Percentiles rank a stretch among this genome's conserved stretches.
Evolutionary conservation across 2,888 invertebrate genomes (phyloP).

Genomic region (Apodemia mormo): DNA sequence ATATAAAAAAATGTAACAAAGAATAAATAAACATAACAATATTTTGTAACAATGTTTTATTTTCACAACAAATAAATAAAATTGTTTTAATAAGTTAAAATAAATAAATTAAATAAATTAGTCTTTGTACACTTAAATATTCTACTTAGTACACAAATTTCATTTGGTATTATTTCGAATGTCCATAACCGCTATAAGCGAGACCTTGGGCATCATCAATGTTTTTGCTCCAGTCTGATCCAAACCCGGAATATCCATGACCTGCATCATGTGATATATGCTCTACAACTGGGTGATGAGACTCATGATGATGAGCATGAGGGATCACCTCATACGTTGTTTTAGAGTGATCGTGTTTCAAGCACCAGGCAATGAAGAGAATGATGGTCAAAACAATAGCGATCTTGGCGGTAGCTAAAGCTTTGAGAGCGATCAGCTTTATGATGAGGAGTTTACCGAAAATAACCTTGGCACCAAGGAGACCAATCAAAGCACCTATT

Average conservation of each 20-base stretch:
- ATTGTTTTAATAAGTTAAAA: slow-evolving; percentile 66
- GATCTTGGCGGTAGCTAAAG: slow-evolving; percentile 90
- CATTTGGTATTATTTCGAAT: slow-evolving; percentile 50
- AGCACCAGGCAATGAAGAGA: slow-evolving; percentile 77
- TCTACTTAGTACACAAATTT: neutral
- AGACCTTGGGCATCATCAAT: slow-evolving; percentile 85
- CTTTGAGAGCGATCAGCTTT: slow-evolving; percentile 91
- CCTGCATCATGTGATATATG: slow-evolving; percentile 66
- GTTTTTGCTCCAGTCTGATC: slow-evolving; percentile 78
- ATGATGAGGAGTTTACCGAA: slow-evolving; percentile 85
- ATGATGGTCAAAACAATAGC: slow-evolving; percentile 88
- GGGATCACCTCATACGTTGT: slow-evolving; percentile 75
- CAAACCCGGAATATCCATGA: slow-evolving; percentile 60
- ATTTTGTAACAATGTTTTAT: slow-evolving; percentile 53
- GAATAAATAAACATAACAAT: slow-evolving; percentile 41
- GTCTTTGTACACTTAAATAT: slow-evolving; percentile 66
- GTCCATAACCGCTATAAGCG: slow-evolving; percentile 84
- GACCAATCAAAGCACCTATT: slow-evolving; percentile 85
- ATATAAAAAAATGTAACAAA: neutral
- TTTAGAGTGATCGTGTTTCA: slow-evolving; percentile 70
- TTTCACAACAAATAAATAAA: slow-evolving; percentile 66
- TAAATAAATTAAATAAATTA: slow-evolving; percentile 51
- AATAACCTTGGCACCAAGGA: slow-evolving; percentile 73
- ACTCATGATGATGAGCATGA: slow-evolving; percentile 83
- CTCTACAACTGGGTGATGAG: slow-evolving; percentile 59